phyloP scores from a whole-genome alignment of 2,888 invertebrate species.

The Isotomurus palustris region DNA sequence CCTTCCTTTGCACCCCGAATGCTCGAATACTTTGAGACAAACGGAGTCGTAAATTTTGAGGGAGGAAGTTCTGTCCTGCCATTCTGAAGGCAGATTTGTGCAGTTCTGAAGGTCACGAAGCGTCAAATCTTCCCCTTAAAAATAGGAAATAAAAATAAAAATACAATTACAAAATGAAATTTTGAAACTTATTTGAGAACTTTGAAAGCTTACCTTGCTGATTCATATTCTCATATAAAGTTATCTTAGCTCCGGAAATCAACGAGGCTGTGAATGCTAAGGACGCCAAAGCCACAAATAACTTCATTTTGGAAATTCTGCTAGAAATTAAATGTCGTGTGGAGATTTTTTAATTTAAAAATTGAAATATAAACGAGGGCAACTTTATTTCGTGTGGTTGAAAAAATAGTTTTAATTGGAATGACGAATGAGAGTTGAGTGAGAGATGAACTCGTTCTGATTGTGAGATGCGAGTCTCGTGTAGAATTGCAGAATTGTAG shows the following conservation, averaged over 20 bases:
- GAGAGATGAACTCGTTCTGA: no score
- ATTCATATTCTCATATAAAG: slow-evolving; percentile 27
- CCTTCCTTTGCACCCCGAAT: slow-evolving; percentile 31
- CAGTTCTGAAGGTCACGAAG: slow-evolving; percentile 31
- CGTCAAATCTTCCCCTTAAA: slow-evolving; percentile 31
- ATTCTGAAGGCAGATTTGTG: slow-evolving; percentile 31
- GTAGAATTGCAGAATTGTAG: no score
- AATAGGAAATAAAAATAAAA: neutral
- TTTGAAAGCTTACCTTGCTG: slow-evolving; percentile 19
- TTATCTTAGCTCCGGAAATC: slow-evolving; percentile 14
- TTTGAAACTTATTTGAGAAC: neutral
- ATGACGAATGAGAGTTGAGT: no score
- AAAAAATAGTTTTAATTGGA: no score
- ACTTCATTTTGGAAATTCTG: no score
- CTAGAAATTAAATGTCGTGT: no score
- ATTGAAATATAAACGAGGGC: no score
- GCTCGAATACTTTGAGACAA: slow-evolving; percentile 38
- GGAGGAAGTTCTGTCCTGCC: slow-evolving; percentile 37
- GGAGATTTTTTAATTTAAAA: no score
- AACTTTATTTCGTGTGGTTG: no score
- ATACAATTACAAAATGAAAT: neutral
- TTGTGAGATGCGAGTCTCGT: no score
- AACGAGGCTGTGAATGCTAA: neutral
- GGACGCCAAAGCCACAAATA: neutral
- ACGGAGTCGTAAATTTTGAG: slow-evolving; percentile 29